Percentiles rank a stretch among this genome's conserved stretches.
These are phyloP conservation scores for Sturnus vulgaris DNA, from an alignment of 2,113 vertebrate genomes.

Conservation along the genomic window DNA sequence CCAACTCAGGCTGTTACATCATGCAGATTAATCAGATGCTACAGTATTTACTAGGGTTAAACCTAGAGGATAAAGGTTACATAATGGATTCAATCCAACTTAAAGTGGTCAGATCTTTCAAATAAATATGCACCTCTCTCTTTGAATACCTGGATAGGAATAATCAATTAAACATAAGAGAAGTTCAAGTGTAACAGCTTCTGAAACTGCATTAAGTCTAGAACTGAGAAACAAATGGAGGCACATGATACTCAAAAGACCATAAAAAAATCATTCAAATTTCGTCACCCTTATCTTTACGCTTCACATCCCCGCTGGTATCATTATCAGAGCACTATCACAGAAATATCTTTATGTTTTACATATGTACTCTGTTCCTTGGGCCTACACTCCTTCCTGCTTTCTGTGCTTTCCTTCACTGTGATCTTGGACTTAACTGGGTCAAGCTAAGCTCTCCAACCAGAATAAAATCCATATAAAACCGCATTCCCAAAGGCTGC, in stretches of 20 bases:
- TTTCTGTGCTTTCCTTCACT: background rate
- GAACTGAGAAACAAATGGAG: background rate
- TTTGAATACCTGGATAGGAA: background rate
- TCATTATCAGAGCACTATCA: background rate
- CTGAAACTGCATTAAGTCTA: background rate
- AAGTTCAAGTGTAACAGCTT: background rate
- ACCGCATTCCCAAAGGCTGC: background rate
- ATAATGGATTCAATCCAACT: conserved; percentile 9
- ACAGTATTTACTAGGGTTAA: conserved; percentile 24
- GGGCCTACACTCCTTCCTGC: background rate
- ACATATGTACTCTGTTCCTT: background rate
- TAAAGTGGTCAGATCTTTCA: background rate
- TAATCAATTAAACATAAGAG: background rate
- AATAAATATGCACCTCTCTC: background rate
- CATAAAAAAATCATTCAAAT: background rate
- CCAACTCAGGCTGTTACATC: conserved; percentile 47
- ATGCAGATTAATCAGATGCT: conserved; percentile 35
- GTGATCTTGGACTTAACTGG: background rate
- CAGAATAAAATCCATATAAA: background rate
- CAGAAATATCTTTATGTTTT: background rate
- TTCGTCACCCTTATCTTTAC: background rate
- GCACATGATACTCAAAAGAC: background rate
- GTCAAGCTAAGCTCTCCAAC: background rate
- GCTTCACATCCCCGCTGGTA: background rate
- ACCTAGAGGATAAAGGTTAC: conserved; percentile 29